Percentiles rank a stretch among this genome's conserved stretches.
phyloP scores from a whole-genome alignment of 2,888 invertebrate genomes.

The Orchestes rusci region DNA sequence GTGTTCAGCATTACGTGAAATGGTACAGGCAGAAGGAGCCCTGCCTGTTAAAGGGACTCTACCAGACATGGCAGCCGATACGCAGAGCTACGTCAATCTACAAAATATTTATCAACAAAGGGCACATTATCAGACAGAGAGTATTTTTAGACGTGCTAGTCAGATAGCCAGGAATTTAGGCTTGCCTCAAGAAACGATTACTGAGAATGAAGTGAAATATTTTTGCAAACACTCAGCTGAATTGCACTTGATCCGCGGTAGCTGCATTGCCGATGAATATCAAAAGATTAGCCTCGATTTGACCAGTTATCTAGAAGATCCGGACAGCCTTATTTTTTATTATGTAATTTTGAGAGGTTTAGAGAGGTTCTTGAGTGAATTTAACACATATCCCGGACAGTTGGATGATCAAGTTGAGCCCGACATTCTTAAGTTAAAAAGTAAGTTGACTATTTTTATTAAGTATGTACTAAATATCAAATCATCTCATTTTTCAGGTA shows the following conservation, averaged over 20 bases:
- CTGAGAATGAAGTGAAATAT: constrained; percentile 67
- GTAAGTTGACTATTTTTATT: too few relatives aligned
- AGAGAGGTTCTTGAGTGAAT: constrained; percentile 83
- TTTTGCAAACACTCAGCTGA: constrained; percentile 86
- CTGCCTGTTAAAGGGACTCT: constrained; percentile 81
- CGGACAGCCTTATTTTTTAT: constrained; percentile 80
- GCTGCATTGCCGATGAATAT: constrained; percentile 76
- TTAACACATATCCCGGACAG: constrained; percentile 85
- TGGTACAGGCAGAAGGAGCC: constrained; percentile 72
- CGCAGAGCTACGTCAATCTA: constrained; percentile 79
- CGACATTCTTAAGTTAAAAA: constrained; percentile 83
- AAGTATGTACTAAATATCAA: neutral
- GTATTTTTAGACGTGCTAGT: constrained; percentile 73
- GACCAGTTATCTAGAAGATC: constrained; percentile 57
- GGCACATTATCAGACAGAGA: constrained; percentile 74
- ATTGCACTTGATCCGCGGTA: constrained; percentile 71
- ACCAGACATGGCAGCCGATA: constrained; percentile 96
- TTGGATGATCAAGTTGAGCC: constrained; percentile 79
- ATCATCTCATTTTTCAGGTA: constrained; percentile 28
- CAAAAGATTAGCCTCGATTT: constrained; percentile 44
- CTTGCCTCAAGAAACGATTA: constrained; percentile 62
- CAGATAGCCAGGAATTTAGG: constrained; percentile 73
- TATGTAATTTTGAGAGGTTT: constrained; percentile 87
- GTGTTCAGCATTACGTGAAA: constrained; percentile 79
- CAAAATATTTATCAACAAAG: constrained; percentile 84